Evolutionary conservation across 2,797 vertebrate genomes (phyloP).

Genomic region (Spondyliosoma cantharus): DNA sequence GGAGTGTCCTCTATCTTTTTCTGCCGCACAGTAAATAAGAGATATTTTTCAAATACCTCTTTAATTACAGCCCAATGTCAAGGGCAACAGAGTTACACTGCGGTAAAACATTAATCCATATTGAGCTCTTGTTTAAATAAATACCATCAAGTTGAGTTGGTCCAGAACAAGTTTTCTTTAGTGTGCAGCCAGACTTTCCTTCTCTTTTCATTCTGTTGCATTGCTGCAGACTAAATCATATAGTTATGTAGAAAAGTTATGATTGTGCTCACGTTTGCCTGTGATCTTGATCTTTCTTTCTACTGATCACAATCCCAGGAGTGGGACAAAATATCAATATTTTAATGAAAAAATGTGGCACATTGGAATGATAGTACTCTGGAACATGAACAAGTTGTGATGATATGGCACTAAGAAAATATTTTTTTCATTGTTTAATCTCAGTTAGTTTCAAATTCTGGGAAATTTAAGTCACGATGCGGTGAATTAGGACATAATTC

Average conservation of each 20-base stretch:
- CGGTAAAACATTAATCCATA: slow-evolving; percentile 2
- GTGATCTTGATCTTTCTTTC: slow-evolving; percentile 1
- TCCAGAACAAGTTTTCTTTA: neutral
- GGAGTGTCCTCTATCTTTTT: neutral
- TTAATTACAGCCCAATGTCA: slow-evolving; percentile 4
- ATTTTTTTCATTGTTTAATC: too few relatives aligned
- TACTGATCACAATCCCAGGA: neutral
- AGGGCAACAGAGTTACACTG: neutral
- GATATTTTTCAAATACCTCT: neutral
- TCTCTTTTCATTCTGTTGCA: slow-evolving; percentile 5
- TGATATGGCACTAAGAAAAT: too few relatives aligned
- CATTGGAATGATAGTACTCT: too few relatives aligned
- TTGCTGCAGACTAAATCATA: slow-evolving; percentile 1
- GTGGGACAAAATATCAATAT: too few relatives aligned
- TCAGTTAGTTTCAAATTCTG: too few relatives aligned
- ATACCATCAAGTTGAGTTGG: neutral
- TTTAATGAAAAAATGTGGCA: too few relatives aligned
- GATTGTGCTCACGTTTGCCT: neutral
- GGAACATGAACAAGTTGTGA: too few relatives aligned
- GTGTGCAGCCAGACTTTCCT: neutral
- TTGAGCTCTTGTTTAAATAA: slow-evolving; percentile 8
- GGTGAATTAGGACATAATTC: too few relatives aligned
- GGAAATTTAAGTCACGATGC: too few relatives aligned
- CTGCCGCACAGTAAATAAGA: neutral
- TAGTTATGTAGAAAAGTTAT: neutral